Conservation (phyloP, 2,113 vertebrate species). For the Platichthys flesus region DNA sequence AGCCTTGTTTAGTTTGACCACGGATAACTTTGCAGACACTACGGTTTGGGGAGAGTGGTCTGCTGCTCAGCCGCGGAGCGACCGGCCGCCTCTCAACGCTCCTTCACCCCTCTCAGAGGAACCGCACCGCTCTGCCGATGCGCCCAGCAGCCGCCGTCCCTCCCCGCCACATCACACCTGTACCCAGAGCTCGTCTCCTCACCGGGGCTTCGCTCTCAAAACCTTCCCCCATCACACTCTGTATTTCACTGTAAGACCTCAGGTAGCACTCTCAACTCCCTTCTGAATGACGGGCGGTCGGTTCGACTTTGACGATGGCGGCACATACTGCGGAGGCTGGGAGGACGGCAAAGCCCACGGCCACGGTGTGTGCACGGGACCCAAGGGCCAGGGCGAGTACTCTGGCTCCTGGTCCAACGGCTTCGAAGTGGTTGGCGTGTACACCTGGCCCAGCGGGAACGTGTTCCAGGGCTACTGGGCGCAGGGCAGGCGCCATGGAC, state of each 20-base stretch:
- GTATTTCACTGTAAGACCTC: background rate
- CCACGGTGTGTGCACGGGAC: constrained; percentile 95
- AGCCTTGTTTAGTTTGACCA: accelerated
- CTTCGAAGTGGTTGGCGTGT: constrained; percentile 92
- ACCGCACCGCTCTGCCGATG: constrained; percentile 49
- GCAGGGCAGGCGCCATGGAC: constrained; percentile 93
- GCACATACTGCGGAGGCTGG: constrained; percentile 97
- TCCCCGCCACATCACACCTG: constrained; percentile 4
- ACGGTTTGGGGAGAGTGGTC: constrained; percentile 1
- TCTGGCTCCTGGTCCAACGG: constrained; percentile 94
- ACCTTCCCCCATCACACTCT: background rate
- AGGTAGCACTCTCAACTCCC: constrained; percentile 17
- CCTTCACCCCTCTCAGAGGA: constrained; percentile 33
- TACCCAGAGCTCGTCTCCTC: background rate
- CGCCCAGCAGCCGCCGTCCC: constrained; percentile 26
- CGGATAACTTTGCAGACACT: background rate
- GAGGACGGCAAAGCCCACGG: constrained; percentile 96
- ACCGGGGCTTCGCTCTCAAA: background rate
- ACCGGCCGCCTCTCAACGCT: constrained; percentile 62
- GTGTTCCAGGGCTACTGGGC: constrained; percentile 93
- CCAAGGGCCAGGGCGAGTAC: constrained; percentile 96
- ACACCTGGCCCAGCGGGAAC: constrained; percentile 98
- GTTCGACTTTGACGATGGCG: constrained; percentile 98
- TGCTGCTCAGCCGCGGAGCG: constrained; percentile 36
- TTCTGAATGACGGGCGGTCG: constrained; percentile 97